Conservation (phyloP, 2,797 vertebrate species). For the Simalia tracyae region DNA sequence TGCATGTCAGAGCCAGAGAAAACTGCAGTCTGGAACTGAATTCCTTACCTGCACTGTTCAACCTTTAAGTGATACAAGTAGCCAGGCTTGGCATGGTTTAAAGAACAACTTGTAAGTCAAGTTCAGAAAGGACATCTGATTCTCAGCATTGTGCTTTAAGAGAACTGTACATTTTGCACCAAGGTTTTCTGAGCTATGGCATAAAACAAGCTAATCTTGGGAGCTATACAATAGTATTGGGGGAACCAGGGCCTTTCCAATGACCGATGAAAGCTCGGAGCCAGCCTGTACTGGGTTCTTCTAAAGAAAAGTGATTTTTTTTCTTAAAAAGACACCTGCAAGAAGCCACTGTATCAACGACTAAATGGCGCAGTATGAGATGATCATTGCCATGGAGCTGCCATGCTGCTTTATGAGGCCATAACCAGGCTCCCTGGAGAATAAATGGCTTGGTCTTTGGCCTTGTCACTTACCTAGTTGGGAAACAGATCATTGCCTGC, state of each 20-base stretch:
- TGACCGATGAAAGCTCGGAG: background rate
- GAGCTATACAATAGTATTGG: background rate
- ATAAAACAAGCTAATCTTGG: background rate
- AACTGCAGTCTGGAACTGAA: background rate
- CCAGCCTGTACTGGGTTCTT: background rate
- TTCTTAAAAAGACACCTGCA: conserved; percentile 14
- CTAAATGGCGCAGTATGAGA: conserved; percentile 2
- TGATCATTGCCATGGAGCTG: conserved; percentile 15
- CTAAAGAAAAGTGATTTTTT: background rate
- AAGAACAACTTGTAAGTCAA: background rate
- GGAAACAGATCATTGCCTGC: conserved; percentile 25
- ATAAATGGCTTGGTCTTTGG: conserved; percentile 36
- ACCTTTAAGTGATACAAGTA: background rate
- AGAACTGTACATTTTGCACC: background rate
- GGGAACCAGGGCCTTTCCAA: background rate
- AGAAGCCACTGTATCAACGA: conserved; percentile 1
- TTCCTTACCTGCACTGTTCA: background rate
- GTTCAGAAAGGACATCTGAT: background rate
- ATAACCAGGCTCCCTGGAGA: conserved; percentile 18
- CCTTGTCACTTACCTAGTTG: conserved; percentile 12
- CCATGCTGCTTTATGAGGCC: conserved; percentile 31
- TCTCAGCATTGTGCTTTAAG: background rate
- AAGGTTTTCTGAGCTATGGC: background rate
- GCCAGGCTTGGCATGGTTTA: background rate
- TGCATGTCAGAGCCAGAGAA: background rate